Percentiles rank a stretch among this genome's conserved stretches.
Evolutionary conservation across 2,888 invertebrate genomes (phyloP).

Genomic region (Pyrocoelia pectoralis): DNA sequence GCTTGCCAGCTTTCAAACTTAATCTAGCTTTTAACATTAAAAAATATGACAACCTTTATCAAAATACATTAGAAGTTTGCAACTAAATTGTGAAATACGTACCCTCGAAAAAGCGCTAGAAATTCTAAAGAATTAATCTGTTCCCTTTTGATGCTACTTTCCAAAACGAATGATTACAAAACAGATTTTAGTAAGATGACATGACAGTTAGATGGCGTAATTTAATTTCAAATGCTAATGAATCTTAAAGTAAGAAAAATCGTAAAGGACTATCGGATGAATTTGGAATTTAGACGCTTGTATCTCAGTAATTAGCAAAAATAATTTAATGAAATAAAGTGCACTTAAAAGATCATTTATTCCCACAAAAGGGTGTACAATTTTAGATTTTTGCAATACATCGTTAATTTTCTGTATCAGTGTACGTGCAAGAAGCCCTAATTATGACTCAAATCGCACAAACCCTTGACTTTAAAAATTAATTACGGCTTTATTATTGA

Average conservation of each 20-base stretch:
- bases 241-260: neutral
- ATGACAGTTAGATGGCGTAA: neutral
- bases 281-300: too few species aligned
- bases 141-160: slow-evolving; percentile 16
- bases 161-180: slow-evolving; percentile 18
- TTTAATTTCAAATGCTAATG: neutral
- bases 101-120: neutral
- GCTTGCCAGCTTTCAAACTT: slow-evolving; percentile 27
- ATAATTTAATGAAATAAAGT: too few species aligned
- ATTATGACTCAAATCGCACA: too few species aligned
- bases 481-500: too few species aligned
- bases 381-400: too few species aligned
- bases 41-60: slow-evolving; percentile 26
- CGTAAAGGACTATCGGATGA: too few species aligned
- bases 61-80: slow-evolving; percentile 27
- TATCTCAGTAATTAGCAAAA: too few species aligned
- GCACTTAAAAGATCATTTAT: too few species aligned
- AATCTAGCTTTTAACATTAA: slow-evolving; percentile 27
- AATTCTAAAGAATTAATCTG: slow-evolving; percentile 25
- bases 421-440: too few species aligned
- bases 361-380: too few species aligned
- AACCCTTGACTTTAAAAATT: too few species aligned
- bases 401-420: too few species aligned
- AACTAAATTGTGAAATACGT: slow-evolving; percentile 9
- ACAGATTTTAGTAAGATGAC: slow-evolving; percentile 6